Evolutionary conservation across 2,797 vertebrate species (phyloP).

Genomic region (Ispidina lecontei): DNA sequence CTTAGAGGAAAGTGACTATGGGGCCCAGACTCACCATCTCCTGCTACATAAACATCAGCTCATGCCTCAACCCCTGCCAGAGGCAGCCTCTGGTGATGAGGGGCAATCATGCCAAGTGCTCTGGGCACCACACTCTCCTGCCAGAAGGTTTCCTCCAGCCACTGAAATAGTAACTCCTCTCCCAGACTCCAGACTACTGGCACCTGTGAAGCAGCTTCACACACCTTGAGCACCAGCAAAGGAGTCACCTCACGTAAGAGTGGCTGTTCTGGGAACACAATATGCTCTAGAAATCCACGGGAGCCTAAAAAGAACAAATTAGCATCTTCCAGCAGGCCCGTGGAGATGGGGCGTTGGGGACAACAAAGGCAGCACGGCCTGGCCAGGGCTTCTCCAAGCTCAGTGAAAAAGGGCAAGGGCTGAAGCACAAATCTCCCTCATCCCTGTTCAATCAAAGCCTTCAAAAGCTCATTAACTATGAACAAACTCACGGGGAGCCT

Average conservation of each 20-base stretch:
- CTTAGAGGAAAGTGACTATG: neutral
- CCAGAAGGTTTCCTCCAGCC: neutral
- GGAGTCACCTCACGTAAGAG: neutral
- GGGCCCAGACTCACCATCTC: neutral
- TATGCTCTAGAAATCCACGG: neutral
- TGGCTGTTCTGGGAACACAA: neutral
- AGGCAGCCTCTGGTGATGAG: neutral
- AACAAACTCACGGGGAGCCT: too few species aligned
- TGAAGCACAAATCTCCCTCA: neutral
- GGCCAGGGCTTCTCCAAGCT: neutral
- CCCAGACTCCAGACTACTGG: neutral
- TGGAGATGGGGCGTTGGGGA: neutral
- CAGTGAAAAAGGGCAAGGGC: neutral
- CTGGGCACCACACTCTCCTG: neutral
- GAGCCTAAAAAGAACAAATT: neutral
- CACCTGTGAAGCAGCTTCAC: neutral
- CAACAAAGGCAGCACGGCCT: neutral
- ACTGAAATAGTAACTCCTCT: neutral
- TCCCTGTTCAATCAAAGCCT: neutral
- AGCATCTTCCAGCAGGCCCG: neutral
- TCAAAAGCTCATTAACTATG: neutral
- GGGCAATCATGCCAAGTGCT: neutral
- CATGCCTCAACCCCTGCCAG: fast-evolving
- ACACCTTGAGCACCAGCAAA: neutral
- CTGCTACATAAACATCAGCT: neutral